phyloP scores from a whole-genome alignment of 1,140 invertebrate species.

The Neotoxoptera formosana region DNA sequence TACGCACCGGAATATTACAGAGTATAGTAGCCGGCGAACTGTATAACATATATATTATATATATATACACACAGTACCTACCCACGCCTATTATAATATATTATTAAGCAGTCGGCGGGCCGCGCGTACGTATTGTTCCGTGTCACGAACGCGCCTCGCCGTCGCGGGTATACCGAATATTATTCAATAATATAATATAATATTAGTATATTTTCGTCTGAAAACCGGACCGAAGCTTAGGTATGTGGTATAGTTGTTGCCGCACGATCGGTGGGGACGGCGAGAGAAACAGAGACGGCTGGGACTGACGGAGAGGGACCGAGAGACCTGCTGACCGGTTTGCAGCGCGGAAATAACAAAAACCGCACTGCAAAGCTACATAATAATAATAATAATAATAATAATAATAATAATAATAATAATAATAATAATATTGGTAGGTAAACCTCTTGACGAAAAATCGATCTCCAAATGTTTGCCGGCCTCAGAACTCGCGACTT shows the following conservation, averaged over 20 bases:
- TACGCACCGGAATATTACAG: background rate
- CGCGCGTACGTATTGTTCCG: conserved; percentile 25
- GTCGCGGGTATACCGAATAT: background rate
- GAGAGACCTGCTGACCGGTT: background rate
- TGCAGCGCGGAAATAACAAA: background rate
- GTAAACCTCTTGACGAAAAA: background rate
- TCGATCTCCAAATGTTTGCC: background rate
- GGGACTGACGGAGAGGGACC: background rate
- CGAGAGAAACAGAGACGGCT: background rate
- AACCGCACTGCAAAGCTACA: background rate
- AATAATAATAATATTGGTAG: background rate
- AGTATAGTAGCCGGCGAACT: background rate
- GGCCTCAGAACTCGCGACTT: background rate
- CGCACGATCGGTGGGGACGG: background rate
- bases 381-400: background rate
- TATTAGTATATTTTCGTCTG: background rate
- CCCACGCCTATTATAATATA: background rate
- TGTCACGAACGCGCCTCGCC: conserved; percentile 8
- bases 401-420: background rate
- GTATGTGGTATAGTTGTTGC: conserved; percentile 14
- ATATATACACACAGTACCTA: background rate
- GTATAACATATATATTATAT: background rate
- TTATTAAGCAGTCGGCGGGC: background rate
- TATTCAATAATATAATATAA: conserved; percentile 15
- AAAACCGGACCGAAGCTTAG: background rate